Evolutionary conservation across 2,113 vertebrate genomes (phyloP).

Genomic region (Oceanodroma tethys): DNA sequence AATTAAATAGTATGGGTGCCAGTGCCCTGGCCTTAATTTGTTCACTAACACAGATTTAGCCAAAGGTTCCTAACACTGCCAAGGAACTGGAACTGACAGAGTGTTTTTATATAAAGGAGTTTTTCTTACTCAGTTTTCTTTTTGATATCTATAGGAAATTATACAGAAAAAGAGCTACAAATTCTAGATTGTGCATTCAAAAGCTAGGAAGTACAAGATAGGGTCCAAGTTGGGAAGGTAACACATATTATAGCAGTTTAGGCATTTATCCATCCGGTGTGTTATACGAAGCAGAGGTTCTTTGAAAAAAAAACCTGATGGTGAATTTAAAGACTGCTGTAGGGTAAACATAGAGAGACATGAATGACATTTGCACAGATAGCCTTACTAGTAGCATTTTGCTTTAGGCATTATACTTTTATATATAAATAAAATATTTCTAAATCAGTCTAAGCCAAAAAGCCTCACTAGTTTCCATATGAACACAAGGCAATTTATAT

Average conservation of each 20-base stretch:
- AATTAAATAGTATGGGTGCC: not conserved
- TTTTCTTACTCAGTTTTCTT: not conserved
- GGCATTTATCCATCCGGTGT: not conserved
- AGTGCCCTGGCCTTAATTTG: not conserved
- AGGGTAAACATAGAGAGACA: not conserved
- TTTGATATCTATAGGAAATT: not conserved
- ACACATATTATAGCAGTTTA: not conserved
- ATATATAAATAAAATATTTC: not conserved
- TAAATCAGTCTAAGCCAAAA: not conserved
- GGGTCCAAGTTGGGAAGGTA: not conserved
- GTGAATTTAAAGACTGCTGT: not conserved
- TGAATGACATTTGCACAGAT: not conserved
- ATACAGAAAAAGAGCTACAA: not conserved
- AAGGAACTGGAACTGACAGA: not conserved
- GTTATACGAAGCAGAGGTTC: not conserved
- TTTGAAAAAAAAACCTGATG: not conserved
- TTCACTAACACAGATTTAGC: not conserved
- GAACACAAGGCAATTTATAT: not conserved
- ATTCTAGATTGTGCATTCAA: not conserved
- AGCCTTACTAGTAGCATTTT: not conserved
- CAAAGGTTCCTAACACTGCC: not conserved
- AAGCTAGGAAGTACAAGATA: not conserved
- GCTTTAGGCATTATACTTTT: not conserved
- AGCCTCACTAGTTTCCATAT: not conserved
- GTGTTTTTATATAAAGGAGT: not conserved